These are phyloP conservation scores for Macquaria australasica DNA, from an alignment of 2,113 vertebrate species.

Conservation along the genomic window DNA sequence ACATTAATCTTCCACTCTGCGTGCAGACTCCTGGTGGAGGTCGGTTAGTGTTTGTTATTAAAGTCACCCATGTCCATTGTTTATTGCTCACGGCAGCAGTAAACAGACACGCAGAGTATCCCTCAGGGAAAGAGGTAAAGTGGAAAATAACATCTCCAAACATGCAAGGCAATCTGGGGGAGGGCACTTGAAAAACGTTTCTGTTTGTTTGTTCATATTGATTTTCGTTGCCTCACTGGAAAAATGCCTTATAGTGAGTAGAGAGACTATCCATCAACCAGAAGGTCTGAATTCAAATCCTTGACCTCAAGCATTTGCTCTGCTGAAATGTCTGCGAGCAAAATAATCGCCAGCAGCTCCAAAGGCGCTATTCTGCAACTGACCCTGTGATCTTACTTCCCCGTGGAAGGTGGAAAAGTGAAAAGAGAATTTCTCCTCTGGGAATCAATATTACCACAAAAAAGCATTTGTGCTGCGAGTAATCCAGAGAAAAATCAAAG, in stretches of 20 bases:
- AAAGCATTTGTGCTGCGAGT: not conserved
- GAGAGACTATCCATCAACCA: conserved; percentile 45
- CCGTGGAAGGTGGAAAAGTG: not conserved
- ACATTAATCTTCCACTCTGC: conserved; percentile 42
- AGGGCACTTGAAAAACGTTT: conserved; percentile 30
- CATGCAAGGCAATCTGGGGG: not conserved
- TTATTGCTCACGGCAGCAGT: conserved; percentile 18
- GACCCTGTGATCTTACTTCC: conserved; percentile 42
- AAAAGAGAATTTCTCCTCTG: conserved; percentile 41
- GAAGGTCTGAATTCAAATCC: conserved; percentile 44
- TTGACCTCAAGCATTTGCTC: conserved; percentile 45
- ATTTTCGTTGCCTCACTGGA: conserved; percentile 30
- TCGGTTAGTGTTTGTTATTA: conserved; percentile 27
- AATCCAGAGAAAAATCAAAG: conserved; percentile 26
- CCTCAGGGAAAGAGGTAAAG: conserved; percentile 6
- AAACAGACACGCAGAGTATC: conserved; percentile 29
- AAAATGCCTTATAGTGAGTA: conserved; percentile 24
- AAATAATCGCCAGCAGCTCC: conserved; percentile 50
- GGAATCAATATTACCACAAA: conserved; percentile 50
- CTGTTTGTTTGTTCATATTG: conserved; percentile 34
- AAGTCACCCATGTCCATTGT: conserved; percentile 29
- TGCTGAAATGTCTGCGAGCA: conserved; percentile 41
- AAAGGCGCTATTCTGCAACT: conserved; percentile 51
- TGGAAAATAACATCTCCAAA: conserved; percentile 43
- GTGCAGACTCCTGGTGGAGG: conserved; percentile 24